Evolutionary conservation across 2,797 vertebrate genomes (phyloP).

Genomic region (Liparis tanakae): DNA sequence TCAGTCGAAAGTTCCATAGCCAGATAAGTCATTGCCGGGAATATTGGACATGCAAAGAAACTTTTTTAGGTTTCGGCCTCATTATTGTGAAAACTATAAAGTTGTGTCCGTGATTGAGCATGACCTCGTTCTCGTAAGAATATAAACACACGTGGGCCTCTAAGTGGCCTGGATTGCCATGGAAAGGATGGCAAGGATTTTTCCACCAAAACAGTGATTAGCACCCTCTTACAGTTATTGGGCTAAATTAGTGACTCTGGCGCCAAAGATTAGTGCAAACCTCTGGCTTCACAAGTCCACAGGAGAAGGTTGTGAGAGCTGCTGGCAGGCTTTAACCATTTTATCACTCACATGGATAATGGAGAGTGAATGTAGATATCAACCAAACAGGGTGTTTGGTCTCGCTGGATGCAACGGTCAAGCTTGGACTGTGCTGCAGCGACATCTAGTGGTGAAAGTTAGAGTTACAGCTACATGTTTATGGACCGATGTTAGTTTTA

Average conservation of each 20-base stretch:
- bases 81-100: constrained; percentile 54
- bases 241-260: constrained; percentile 55
- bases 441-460: constrained; percentile 70
- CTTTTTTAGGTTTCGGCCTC: constrained; percentile 43
- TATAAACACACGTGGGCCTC: constrained; percentile 34
- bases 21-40: constrained; percentile 26
- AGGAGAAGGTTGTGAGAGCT: constrained; percentile 22
- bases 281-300: constrained; percentile 28
- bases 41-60: constrained; percentile 8
- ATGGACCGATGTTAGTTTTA: neutral
- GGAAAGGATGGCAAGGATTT: constrained; percentile 50
- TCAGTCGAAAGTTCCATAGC: constrained; percentile 10
- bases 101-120: constrained; percentile 51
- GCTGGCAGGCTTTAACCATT: constrained; percentile 27
- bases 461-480: constrained; percentile 26
- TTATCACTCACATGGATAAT: constrained; percentile 40
- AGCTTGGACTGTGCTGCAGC: constrained; percentile 50
- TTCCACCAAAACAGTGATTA: constrained; percentile 68
- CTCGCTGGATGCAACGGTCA: neutral
- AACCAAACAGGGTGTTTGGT: constrained; percentile 14
- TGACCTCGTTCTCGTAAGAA: constrained; percentile 63
- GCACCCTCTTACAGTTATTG: constrained; percentile 60
- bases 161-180: constrained; percentile 65
- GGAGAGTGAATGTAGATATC: constrained; percentile 21
- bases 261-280: constrained; percentile 61